phyloP scores from a whole-genome alignment of 2,888 invertebrate genomes.

The Chromoteleia sp. region DNA sequence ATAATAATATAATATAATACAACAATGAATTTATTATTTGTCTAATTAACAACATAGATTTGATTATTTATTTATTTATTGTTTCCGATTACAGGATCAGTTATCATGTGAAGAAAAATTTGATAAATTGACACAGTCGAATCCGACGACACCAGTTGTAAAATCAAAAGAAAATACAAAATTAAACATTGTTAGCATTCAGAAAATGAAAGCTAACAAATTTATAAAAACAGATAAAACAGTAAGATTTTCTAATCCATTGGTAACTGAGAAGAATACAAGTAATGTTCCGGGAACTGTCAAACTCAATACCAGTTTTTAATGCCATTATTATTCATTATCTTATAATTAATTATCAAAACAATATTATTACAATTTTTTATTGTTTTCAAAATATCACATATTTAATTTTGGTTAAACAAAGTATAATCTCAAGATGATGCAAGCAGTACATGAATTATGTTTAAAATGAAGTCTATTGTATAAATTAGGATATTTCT shows the following conservation, averaged over 20 bases:
- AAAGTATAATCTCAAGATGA: too few species aligned
- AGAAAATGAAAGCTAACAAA: constrained; percentile 7
- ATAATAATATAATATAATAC: too few species aligned
- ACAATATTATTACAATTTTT: too few species aligned
- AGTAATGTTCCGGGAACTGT: not conserved
- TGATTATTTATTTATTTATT: not conserved
- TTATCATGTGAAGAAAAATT: constrained; percentile 13
- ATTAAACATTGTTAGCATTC: not conserved
- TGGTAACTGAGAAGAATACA: not conserved
- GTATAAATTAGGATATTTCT: too few species aligned
- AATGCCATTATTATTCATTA: not conserved
- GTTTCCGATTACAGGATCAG: not conserved
- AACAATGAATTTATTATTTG: too few species aligned
- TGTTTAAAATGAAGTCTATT: too few species aligned
- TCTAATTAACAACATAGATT: too few species aligned
- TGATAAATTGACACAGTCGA: not conserved
- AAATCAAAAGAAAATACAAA: not conserved
- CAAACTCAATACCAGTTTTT: not conserved
- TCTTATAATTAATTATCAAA: too few species aligned
- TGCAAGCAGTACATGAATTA: too few species aligned
- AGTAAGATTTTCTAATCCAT: constrained; percentile 15
- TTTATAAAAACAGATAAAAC: constrained; percentile 17
- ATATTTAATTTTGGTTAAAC: too few species aligned
- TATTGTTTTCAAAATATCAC: too few species aligned
- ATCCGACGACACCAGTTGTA: not conserved